These are phyloP conservation scores for Parotia lawesii DNA, from an alignment of 2,113 vertebrate species.

Conservation along the genomic window DNA sequence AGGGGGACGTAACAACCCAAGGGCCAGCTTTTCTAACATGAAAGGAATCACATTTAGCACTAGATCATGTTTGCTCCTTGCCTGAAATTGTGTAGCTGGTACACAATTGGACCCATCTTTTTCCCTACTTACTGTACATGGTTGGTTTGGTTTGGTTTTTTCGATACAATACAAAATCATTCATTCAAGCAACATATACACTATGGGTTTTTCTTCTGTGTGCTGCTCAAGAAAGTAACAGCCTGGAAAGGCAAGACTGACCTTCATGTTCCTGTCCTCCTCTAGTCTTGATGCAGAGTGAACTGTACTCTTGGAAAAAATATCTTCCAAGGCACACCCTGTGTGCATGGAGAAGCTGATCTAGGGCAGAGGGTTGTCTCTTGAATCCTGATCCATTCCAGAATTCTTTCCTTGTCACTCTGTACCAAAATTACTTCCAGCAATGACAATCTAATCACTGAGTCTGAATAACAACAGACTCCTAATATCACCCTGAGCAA, in stretches of 20 bases:
- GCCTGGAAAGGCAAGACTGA: background rate
- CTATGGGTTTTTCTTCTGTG: accelerated
- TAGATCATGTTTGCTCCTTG: background rate
- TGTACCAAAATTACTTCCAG: background rate
- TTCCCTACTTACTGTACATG: background rate
- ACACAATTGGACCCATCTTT: accelerated
- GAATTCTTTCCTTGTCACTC: background rate
- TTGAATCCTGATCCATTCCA: background rate
- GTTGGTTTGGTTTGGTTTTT: background rate
- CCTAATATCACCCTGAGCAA: background rate
- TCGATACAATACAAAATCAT: background rate
- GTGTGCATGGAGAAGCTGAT: accelerated
- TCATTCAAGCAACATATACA: background rate
- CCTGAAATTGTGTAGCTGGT: background rate
- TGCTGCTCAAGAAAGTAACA: background rate
- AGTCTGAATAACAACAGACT: background rate
- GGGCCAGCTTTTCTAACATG: background rate
- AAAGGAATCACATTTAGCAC: background rate
- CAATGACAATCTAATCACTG: background rate
- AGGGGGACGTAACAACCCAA: background rate
- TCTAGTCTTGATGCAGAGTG: background rate
- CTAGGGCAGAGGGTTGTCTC: background rate
- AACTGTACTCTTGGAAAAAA: background rate
- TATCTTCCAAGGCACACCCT: background rate
- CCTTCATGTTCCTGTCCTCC: background rate